These are phyloP conservation scores for Trissolcus basalis DNA, from an alignment of 1,140 invertebrate genomes.

Conservation along the genomic window DNA sequence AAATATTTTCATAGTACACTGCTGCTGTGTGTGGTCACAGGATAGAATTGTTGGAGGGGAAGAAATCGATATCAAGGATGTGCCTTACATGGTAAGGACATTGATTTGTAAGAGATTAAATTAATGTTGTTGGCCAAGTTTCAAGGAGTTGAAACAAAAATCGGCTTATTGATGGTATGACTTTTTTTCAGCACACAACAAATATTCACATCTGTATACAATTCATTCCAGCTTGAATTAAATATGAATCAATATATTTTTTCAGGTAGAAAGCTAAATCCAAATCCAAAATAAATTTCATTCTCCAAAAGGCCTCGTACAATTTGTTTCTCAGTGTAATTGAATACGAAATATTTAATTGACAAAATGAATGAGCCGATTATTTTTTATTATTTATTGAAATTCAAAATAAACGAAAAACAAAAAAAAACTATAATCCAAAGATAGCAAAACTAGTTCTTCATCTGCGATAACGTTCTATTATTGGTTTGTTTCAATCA, in stretches of 20 bases:
- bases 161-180: slow-evolving; percentile 3
- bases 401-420: too few relatives aligned
- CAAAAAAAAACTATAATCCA: too few relatives aligned
- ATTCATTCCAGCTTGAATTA: too few relatives aligned
- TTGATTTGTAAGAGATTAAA: slow-evolving; percentile 45
- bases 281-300: too few relatives aligned
- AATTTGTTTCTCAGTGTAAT: slow-evolving; percentile 6
- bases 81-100: slow-evolving; percentile 67
- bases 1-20: slow-evolving; percentile 37
- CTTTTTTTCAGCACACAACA: not conserved
- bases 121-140: slow-evolving; percentile 6
- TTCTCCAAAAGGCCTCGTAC: too few relatives aligned
- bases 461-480: too few relatives aligned
- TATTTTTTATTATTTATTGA: not conserved
- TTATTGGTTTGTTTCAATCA: too few relatives aligned
- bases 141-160: slow-evolving; percentile 18
- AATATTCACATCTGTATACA: too few relatives aligned
- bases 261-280: too few relatives aligned
- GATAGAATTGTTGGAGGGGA: slow-evolving; percentile 68
- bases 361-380: not conserved
- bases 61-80: slow-evolving; percentile 61
- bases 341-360: not conserved
- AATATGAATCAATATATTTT: too few relatives aligned
- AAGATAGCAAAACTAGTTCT: too few relatives aligned
- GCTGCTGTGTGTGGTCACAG: slow-evolving; percentile 22